Evolutionary conservation across 2,113 vertebrate species (phyloP).

Genomic region (Sphyrna mokarran): DNA sequence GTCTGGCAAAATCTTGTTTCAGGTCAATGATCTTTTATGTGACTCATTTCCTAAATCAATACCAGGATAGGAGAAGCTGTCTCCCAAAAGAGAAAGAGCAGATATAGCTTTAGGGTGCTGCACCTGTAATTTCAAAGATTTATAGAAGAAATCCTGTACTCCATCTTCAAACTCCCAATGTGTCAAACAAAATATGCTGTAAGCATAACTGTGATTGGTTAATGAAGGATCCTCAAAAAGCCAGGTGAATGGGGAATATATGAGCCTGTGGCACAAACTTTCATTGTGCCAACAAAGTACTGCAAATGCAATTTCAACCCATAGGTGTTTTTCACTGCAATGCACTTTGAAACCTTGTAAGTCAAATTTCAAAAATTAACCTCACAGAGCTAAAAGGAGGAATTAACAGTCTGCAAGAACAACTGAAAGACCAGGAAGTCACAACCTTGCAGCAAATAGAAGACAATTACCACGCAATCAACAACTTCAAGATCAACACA

Average conservation of each 20-base stretch:
- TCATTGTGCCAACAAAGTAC: not conserved
- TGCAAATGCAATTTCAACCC: not conserved
- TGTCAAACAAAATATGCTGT: not conserved
- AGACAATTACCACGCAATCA: slow-evolving; percentile 69
- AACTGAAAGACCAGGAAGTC: slow-evolving; percentile 66
- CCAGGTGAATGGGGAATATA: not conserved
- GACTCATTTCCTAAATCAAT: not conserved
- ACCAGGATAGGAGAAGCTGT: not conserved
- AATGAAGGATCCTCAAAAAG: not conserved
- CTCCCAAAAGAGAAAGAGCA: not conserved
- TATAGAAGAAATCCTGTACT: not conserved
- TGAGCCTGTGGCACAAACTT: no score
- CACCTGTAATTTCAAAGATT: not conserved
- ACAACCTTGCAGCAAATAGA: slow-evolving; percentile 68
- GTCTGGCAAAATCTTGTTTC: no score
- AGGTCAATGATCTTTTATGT: not conserved
- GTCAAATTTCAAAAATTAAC: slow-evolving; percentile 65
- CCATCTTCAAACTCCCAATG: not conserved
- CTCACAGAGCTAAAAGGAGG: slow-evolving; percentile 59
- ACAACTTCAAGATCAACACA: slow-evolving; percentile 61
- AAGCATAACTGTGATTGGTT: not conserved
- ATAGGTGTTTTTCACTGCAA: not conserved
- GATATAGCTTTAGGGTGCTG: not conserved
- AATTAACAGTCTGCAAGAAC: slow-evolving; percentile 52
- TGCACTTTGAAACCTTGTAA: slow-evolving; percentile 55